Percentiles rank a stretch among this genome's conserved stretches.
Conservation (phyloP, 2,113 vertebrate species). For the Aplodontia rufa region DNA sequence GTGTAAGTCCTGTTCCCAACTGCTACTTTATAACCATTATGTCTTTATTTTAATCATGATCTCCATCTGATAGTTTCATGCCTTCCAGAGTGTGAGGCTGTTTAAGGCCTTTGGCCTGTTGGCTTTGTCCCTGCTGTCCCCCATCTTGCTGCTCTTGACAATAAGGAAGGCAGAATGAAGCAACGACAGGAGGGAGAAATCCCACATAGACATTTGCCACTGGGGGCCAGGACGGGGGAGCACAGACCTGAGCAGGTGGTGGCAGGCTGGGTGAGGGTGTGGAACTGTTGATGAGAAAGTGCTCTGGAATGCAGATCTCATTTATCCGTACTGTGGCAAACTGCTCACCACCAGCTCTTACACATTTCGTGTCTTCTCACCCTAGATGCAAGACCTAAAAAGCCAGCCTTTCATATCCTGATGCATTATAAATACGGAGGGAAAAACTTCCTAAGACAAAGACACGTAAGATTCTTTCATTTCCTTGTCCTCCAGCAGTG, state of each 20-base stretch:
- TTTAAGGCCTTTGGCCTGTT: background rate
- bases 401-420: background rate
- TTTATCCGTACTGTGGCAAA: background rate
- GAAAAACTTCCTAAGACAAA: background rate
- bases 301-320: background rate
- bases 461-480: slow-evolving; percentile 14
- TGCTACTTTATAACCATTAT: background rate
- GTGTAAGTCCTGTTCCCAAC: background rate
- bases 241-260: background rate
- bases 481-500: background rate
- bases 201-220: background rate
- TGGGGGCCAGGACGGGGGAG: accelerated
- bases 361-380: background rate
- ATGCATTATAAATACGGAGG: background rate
- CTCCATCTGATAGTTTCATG: background rate
- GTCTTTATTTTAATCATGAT: background rate
- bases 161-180: background rate
- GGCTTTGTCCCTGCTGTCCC: background rate
- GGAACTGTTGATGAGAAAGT: background rate
- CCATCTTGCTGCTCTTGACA: too few species aligned
- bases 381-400: slow-evolving; percentile 18
- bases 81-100: background rate
- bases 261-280: background rate
- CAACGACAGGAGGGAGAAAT: background rate
- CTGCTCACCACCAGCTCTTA: background rate